Evolutionary conservation across 2,797 vertebrate species (phyloP), one percentile per base, ranked within the genome.

Genomic region (Gobionotothen gibberifrons): DNA sequence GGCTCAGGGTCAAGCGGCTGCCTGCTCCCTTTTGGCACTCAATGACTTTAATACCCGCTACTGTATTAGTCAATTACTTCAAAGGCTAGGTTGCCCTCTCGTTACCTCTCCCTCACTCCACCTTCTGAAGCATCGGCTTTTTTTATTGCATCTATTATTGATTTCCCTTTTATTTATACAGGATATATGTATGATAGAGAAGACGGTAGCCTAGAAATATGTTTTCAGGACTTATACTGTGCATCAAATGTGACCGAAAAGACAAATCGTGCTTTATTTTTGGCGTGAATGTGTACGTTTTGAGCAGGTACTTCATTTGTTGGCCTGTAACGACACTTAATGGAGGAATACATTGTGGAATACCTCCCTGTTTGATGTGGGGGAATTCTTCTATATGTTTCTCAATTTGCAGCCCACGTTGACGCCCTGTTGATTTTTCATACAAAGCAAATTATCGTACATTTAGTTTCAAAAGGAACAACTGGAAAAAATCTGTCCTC

Each of bases 11-110:
- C 98, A 99, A 96, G 95, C 96, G 95, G 96, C 96, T 96, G 96
- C 96, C 95, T 98, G 96, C 97, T 98, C 96, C 96, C 97, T 97
- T 97, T 98, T 97, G 97, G 96, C 96, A 97, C 96, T 97, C 96
- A 95, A 97, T 97, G 97, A 97, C 97, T 99, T 97, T 99, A 99
- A 99, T 98, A 98, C 97, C 95, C 91, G 87, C 96, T 95, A 97
- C 97, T 96, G 97, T 98, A 98, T 99, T 98, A 99, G 97, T 97
- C 97, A 98, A 98, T 98, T 97, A 97, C 97, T 94, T 96, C 95
- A 97, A 96, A 98, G 96, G 96, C 95, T 89, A 81, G 93, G 93
- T 95, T 96, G 94, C 93, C 91, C 90, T 85, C 90, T 85, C 56
- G 60, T 81, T 89, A 88, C 89, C 86, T 84, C 83, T 83, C 70